Evolutionary conservation across 2,888 invertebrate species (phyloP), one percentile per base, ranked within the genome.

Genomic region (Electrophaes corylata): DNA sequence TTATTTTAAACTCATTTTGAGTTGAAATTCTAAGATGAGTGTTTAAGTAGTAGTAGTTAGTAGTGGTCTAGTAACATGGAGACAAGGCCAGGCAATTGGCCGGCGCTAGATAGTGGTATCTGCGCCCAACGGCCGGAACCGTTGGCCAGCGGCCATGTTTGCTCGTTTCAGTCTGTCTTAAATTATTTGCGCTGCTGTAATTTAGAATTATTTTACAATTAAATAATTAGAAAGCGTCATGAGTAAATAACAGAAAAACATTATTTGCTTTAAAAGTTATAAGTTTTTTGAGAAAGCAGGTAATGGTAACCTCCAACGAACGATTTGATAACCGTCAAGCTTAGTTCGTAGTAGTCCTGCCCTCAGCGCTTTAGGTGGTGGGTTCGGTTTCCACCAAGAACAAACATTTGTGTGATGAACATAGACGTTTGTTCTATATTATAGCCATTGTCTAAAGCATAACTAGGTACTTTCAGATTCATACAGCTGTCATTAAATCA

Each of bases 11-110:
- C n/a, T n/a, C n/a, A n/a, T n/a, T n/a, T n/a, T n/a, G n/a, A n/a
- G n/a, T n/a, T 83, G 81, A 84, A 85, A 83, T 84, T 80, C 62
- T 66, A 73, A 78, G 75, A 76, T 59, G n/a, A 75, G 79, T 72
- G 75, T 76, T 70, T 72, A 70, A 79, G 78, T 79, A 79, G 6
- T 4, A 1, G 33, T 33, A n/a, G n/a, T 33, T 33, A 4, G n/a
- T 33, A 33, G 12, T 33, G n/a, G 12, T 12, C 33, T 14, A 37
- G 10, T 14, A 37, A 16, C 16, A 33, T 14, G 43, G 20, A 2
- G 20, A 4, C 19, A 31, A 23, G 45, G 19, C 8, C 10, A 29
- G 45, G 16, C 3, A 11, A n/a, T 10, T 11, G 12, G 58, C 60
- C 54, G 62, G 64, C 62, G 64, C 62, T 39, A 71, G 76, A 76